These are phyloP conservation scores for Nannobrachium achirus DNA, from an alignment of 2,113 vertebrate species.

Conservation along the genomic window DNA sequence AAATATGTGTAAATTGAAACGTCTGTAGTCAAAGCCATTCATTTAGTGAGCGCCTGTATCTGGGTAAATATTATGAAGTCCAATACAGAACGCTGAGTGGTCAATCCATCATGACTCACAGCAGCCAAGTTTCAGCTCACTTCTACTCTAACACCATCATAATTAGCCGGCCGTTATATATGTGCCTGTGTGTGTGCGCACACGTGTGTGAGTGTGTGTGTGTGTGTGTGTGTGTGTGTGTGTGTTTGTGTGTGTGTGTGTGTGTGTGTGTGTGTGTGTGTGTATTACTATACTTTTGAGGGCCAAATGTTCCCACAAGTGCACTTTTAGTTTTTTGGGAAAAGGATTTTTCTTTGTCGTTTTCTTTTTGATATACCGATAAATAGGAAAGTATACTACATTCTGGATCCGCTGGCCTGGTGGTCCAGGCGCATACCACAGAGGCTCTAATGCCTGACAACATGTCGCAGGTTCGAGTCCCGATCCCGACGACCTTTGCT, in stretches of 20 bases:
- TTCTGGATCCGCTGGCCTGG: no score
- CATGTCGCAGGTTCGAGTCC: no score
- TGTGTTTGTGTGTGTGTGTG: background rate
- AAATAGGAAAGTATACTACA: no score
- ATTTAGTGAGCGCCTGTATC: constrained; percentile 70
- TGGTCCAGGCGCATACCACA: no score
- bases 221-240: background rate
- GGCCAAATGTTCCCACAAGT: no score
- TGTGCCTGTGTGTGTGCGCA: background rate
- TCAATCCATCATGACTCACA: constrained; percentile 69
- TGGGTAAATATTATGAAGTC: constrained; percentile 76
- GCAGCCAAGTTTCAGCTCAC: constrained; percentile 63
- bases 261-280: background rate
- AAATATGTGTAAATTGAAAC: constrained; percentile 72
- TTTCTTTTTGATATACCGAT: no score
- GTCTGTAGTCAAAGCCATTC: constrained; percentile 50
- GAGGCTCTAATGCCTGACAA: no score
- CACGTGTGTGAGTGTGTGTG: no score
- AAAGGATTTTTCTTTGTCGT: no score
- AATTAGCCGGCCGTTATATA: constrained; percentile 44
- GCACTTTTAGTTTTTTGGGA: no score
- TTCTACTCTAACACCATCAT: constrained; percentile 52
- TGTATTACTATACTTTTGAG: no score
- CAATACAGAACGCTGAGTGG: constrained; percentile 59
- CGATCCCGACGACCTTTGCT: no score